Base-by-base conservation (phyloP, 2,888 invertebrate species). In the Pseudolycoriella hygida region DNA sequence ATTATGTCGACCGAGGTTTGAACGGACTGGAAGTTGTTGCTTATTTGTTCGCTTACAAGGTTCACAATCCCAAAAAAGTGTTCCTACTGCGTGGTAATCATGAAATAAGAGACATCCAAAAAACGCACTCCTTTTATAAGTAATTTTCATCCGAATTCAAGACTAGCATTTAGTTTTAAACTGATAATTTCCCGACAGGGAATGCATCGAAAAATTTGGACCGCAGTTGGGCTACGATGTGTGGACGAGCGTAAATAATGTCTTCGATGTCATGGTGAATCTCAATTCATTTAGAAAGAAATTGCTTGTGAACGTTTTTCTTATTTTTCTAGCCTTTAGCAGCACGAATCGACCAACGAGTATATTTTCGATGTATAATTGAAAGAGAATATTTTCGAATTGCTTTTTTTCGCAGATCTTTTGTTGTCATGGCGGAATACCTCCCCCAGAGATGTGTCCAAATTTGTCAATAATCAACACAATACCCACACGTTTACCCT, bases 401-500 rank as follows among this genome's bases (percentile, higher is more conserved):
- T 34, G 11, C 4, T 34, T 6, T 4, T 38, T 46, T 25, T 30
- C 31, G 11, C 55, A 79, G 77, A 70, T 83, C 43, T 83, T 83
- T 57, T 83, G 82, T 62, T 79, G 78, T 47, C 84, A 84, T 60
- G 84, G 84, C 14, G 84, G 84, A 6, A 80, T 83, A 47, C 82
- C 82, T 1, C 77, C 78, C 1, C 76, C 77, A 2, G 75, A 70
- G 72, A 64, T 76, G 49, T 76, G 77, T 52, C 76, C 76, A 0
- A 66, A 71, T 19, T 67, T 76, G 34, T 60, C 70, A 2, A 72
- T 73, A 12, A 77, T 82, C 30, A 75, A 78, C 56, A 70, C 71
- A 47, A 74, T 83, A 47, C 80, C 79, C 0, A 67, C 68, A 38
- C 78, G 79, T 0, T 62, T 84, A 37, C 58, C 66, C 18, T 70